Evolutionary conservation across 2,797 vertebrate genomes (phyloP).

Genomic region (Anguilla megastoma): DNA sequence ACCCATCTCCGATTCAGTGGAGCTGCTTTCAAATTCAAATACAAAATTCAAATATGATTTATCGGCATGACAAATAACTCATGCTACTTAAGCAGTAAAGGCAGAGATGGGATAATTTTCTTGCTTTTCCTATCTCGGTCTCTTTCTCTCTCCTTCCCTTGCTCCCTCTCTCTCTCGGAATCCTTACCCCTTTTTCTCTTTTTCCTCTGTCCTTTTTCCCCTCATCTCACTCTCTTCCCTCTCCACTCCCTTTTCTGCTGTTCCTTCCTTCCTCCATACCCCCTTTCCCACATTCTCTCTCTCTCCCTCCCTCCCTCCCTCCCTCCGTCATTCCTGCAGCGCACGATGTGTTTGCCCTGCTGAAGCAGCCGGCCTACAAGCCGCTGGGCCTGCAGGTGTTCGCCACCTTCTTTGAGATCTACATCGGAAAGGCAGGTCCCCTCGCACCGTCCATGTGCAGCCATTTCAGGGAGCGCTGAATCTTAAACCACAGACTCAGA

Average conservation of each 20-base stretch:
- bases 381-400: constrained; percentile 95
- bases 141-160: no score
- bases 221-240: neutral
- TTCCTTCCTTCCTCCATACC: neutral
- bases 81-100: no score
- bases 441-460: neutral
- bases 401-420: constrained; percentile 98
- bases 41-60: constrained; percentile 35
- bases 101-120: no score
- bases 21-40: no score
- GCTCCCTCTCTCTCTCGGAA: neutral
- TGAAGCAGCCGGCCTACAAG: constrained; percentile 94
- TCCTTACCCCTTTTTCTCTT: neutral
- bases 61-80: neutral
- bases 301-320: neutral
- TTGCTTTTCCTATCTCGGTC: no score
- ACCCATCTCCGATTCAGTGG: no score
- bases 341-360: constrained; percentile 94
- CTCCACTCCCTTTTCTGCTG: neutral
- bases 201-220: neutral
- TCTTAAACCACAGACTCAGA: neutral
- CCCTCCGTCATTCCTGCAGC: constrained; percentile 67
- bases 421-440: constrained; percentile 88
- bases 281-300: neutral
- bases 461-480: neutral